Conservation (phyloP, 2,888 invertebrate species). For the Philereme transversata region DNA sequence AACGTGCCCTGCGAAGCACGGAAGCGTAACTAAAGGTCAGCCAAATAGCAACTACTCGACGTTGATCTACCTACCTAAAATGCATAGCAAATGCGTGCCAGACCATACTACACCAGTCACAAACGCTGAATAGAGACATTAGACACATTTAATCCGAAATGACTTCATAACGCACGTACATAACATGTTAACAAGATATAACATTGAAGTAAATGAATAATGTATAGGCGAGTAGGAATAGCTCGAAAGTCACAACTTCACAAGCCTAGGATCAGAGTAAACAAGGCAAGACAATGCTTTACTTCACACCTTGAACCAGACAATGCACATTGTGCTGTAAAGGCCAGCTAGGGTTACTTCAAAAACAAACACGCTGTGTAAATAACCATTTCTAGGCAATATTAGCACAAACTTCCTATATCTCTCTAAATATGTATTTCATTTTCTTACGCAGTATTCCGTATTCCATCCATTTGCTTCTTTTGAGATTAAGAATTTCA, state of each 20-base stretch:
- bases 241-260: slow-evolving; percentile 31
- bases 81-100: too few species aligned
- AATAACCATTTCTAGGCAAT: not conserved
- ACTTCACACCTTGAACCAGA: slow-evolving; percentile 41
- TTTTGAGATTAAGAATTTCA: too few species aligned
- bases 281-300: slow-evolving; percentile 57
- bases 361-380: slow-evolving; percentile 7
- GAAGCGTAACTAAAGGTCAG: too few species aligned
- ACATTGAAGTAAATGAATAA: slow-evolving; percentile 16
- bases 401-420: too few species aligned
- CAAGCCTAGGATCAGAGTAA: slow-evolving; percentile 46
- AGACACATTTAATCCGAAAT: slow-evolving; percentile 5
- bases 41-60: too few species aligned
- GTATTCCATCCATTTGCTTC: too few species aligned
- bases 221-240: slow-evolving; percentile 20
- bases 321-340: slow-evolving; percentile 41
- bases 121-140: too few species aligned
- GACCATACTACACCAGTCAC: too few species aligned
- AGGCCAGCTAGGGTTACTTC: slow-evolving; percentile 22
- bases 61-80: not conserved
- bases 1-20: too few species aligned
- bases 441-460: too few species aligned
- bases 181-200: slow-evolving; percentile 18
- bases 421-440: too few species aligned
- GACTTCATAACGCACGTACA: slow-evolving; percentile 22